These are phyloP conservation scores for Agrochola macilenta DNA, from an alignment of 2,888 invertebrate genomes.

Conservation along the genomic window DNA sequence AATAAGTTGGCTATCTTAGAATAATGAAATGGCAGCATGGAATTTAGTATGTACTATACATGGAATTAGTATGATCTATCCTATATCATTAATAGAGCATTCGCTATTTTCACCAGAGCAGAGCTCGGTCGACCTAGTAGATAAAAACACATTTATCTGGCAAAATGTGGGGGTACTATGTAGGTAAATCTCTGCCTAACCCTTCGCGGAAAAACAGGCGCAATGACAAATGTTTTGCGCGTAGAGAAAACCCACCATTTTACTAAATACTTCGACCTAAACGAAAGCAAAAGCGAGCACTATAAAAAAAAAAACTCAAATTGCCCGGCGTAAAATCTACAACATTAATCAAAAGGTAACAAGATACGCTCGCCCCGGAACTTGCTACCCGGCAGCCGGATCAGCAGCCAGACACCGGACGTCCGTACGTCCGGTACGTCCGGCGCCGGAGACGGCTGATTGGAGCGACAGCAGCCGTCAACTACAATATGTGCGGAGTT, in stretches of 20 bases:
- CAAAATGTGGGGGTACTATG: too few relatives aligned
- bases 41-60: too few relatives aligned
- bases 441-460: constrained; percentile 57
- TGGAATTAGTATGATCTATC: too few relatives aligned
- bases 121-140: too few relatives aligned
- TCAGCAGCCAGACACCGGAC: constrained; percentile 55
- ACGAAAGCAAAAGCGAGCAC: background rate
- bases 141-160: too few relatives aligned
- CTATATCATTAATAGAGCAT: too few relatives aligned
- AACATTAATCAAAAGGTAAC: constrained; percentile 55
- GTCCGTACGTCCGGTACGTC: constrained; percentile 53
- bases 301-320: constrained; percentile 4
- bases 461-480: constrained; percentile 22
- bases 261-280: background rate
- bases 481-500: constrained; percentile 22
- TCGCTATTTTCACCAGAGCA: too few relatives aligned
- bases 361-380: constrained; percentile 43
- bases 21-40: too few relatives aligned
- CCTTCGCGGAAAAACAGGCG: too few relatives aligned
- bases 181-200: too few relatives aligned
- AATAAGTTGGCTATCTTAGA: too few relatives aligned
- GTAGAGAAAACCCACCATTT: background rate
- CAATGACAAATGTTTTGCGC: too few relatives aligned
- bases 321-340: background rate
- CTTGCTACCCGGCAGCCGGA: constrained; percentile 56